phyloP scores from a whole-genome alignment of 2,113 vertebrate genomes.

The Azemiops feae region DNA sequence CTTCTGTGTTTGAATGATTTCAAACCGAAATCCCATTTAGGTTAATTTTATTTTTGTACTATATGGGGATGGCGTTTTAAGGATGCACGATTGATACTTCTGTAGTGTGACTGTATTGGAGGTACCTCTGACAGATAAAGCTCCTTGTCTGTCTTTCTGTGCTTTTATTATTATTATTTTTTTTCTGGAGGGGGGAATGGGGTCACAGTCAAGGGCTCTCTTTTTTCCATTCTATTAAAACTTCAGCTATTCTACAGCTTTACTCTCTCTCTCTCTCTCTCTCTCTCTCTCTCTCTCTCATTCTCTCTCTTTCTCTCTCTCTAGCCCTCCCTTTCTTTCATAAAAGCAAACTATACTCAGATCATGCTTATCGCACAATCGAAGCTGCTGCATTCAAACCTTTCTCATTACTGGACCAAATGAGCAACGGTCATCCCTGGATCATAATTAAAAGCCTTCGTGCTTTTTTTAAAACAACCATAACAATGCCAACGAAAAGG shows the following conservation, averaged over 20 bases:
- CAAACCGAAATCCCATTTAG: slow-evolving; percentile 73
- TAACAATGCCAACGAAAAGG: background rate
- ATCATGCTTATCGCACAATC: slow-evolving; percentile 70
- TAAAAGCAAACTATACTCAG: slow-evolving; percentile 65
- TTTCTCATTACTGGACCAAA: slow-evolving; percentile 60
- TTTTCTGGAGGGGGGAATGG: slow-evolving; percentile 66
- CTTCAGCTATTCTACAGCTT: slow-evolving; percentile 46
- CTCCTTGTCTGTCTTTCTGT: slow-evolving; percentile 59
- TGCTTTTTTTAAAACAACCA: background rate
- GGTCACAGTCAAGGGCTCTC: slow-evolving; percentile 70
- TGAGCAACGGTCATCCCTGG: slow-evolving; percentile 61
- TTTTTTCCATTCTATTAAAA: slow-evolving; percentile 61
- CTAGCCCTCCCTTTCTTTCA: background rate
- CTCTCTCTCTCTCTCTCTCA: background rate
- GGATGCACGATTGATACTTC: slow-evolving; percentile 80
- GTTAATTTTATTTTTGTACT: slow-evolving; percentile 80
- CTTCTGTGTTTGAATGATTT: slow-evolving; percentile 63
- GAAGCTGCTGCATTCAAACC: slow-evolving; percentile 71
- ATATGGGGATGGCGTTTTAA: slow-evolving; percentile 72
- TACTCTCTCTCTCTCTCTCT: background rate
- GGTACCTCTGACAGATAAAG: slow-evolving; percentile 75
- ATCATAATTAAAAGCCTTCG: slow-evolving; percentile 59
- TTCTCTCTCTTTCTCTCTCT: background rate
- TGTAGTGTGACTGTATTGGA: slow-evolving; percentile 67
- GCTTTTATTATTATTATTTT: background rate